Base-by-base conservation (phyloP, 2,888 invertebrate species). In the Netelia melanura region DNA sequence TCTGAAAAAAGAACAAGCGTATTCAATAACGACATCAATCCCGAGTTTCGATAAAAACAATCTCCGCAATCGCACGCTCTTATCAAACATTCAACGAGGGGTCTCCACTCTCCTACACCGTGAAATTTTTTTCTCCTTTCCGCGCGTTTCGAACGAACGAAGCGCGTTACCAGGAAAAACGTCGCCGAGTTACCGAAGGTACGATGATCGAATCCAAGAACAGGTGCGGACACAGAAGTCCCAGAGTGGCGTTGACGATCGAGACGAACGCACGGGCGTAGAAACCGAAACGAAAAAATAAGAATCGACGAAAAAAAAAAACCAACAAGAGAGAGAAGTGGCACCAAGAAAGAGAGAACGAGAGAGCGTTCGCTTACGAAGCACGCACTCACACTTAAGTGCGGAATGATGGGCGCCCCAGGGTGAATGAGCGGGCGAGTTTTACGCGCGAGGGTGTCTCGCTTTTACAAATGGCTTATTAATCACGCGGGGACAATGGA, bases 401-500 rank as follows among this genome's bases (percentile, higher is more conserved):
- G 56, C 56, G 48, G 68, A 68, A 43, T 77, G 67, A 48, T 48
- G 48, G 10, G 30, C 23, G 44, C 17, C 30, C 17, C 23, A 58
- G 78, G 62, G 78, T 25, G 68, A 38, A 68, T 44, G 64, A 77
- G 74, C 72, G 81, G 72, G 68, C 52, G 70, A 70, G 75, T 84
- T 86, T 87, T 81, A 86, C 86, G 86, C 71, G 54, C 81, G 83
- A 83, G 83, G 81, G 62, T 80, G 86, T 80, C 83, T 81, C 76
- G 65, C 84, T 86, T 81, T 87, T 86, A 88, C 88, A 84, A 89
- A 91, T 90, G 89, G 89, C 90, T 91, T 91, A 92, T 92, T 91
- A 92, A 91, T 92, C 92, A 92, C 90, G 83, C 44, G 76, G 78
- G 84, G 83, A 87, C 87, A 87, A 87, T 86, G 79, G 87, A 75